These are phyloP conservation scores for Plebejus argus DNA, from an alignment of 2,888 invertebrate species.

Conservation along the genomic window DNA sequence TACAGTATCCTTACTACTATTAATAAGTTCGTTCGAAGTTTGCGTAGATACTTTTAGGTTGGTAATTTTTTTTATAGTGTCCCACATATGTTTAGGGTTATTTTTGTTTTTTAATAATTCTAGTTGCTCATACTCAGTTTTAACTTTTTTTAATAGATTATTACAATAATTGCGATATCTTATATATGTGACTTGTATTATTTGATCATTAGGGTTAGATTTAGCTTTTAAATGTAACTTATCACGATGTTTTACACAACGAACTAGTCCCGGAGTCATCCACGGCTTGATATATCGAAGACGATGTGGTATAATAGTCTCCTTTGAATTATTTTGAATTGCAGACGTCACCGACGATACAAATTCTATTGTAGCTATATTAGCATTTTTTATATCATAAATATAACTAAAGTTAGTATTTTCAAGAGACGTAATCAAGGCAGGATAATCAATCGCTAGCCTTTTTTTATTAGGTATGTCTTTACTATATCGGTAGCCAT, in stretches of 20 bases:
- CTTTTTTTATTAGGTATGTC: neutral
- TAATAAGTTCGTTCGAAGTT: neutral
- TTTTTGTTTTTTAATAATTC: neutral
- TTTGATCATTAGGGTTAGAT: neutral
- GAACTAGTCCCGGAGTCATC: neutral
- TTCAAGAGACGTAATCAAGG: neutral
- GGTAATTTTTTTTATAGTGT: neutral
- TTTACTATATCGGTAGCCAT: neutral
- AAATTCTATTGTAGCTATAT: neutral
- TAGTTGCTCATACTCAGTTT: neutral
- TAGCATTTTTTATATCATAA: neutral
- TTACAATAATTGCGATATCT: neutral
- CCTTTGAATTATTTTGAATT: neutral
- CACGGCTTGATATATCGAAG: neutral
- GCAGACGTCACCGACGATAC: neutral
- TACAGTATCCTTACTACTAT: neutral
- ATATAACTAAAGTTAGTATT: neutral
- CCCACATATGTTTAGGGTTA: neutral
- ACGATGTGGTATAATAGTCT: neutral
- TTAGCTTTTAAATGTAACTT: neutral
- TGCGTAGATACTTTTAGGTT: neutral
- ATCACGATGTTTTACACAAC: conserved; percentile 3
- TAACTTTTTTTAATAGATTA: neutral
- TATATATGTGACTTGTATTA: neutral
- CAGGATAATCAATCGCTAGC: neutral